Evolutionary conservation across 2,888 invertebrate genomes (phyloP).

Genomic region (Cylindroiulus punctatus): DNA sequence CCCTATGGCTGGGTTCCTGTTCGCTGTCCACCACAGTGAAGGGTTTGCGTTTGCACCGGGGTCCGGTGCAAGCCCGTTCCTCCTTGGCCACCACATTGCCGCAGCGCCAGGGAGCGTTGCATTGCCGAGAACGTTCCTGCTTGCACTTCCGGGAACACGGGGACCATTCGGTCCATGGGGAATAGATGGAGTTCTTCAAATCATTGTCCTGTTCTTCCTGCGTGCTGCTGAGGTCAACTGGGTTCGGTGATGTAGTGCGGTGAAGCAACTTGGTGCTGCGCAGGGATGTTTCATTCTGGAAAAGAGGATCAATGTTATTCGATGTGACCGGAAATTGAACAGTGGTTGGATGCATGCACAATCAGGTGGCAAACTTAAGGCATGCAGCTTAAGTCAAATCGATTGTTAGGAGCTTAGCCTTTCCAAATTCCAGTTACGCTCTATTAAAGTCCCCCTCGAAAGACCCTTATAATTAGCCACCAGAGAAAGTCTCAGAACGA

Average conservation of each 20-base stretch:
- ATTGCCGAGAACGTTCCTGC: conserved; percentile 64
- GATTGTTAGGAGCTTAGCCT: too few relatives aligned
- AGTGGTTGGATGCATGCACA: too few relatives aligned
- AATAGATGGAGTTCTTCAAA: conserved; percentile 51
- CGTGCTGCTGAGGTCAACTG: not conserved
- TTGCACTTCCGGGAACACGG: conserved; percentile 64
- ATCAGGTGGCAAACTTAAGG: too few relatives aligned
- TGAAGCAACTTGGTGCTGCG: not conserved
- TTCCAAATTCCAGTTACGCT: too few relatives aligned
- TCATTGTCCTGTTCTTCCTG: conserved; percentile 33
- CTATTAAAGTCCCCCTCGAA: too few relatives aligned
- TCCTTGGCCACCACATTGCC: conserved; percentile 63
- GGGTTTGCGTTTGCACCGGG: conserved; percentile 48
- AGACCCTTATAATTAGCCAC: too few relatives aligned
- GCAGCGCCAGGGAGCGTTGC: conserved; percentile 60
- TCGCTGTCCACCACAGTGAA: conserved; percentile 49
- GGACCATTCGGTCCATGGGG: conserved; percentile 62
- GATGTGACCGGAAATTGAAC: not conserved
- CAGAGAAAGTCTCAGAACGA: too few relatives aligned
- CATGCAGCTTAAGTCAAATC: too few relatives aligned
- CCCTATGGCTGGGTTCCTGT: conserved; percentile 58
- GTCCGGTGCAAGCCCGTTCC: conserved; percentile 58
- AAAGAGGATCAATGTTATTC: not conserved
- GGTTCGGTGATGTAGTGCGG: not conserved
- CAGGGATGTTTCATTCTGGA: not conserved